These are phyloP conservation scores for Lindbergichthys nudifrons DNA, from an alignment of 2,797 vertebrate genomes.

Conservation along the genomic window DNA sequence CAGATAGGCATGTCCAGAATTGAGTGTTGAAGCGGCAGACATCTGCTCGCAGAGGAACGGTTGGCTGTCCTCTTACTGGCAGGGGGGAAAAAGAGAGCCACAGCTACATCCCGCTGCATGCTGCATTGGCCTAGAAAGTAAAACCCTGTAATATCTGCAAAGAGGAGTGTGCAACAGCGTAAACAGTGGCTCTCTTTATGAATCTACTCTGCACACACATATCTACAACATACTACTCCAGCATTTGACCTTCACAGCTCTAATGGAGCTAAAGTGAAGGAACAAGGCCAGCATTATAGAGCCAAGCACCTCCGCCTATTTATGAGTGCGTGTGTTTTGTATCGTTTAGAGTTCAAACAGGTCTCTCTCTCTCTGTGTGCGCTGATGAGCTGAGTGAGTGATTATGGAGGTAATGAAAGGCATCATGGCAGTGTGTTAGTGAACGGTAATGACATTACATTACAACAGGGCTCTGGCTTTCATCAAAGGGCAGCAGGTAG, in stretches of 20 bases:
- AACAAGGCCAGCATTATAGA: slow-evolving; percentile 79
- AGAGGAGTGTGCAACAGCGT: slow-evolving; percentile 32
- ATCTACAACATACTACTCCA: slow-evolving; percentile 31
- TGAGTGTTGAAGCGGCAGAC: slow-evolving; percentile 17
- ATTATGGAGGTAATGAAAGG: slow-evolving; percentile 76
- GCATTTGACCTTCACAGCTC: slow-evolving; percentile 42
- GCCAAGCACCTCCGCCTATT: slow-evolving; percentile 61
- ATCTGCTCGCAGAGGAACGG: slow-evolving; percentile 38
- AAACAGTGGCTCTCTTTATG: slow-evolving; percentile 72
- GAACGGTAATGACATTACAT: slow-evolving; percentile 77
- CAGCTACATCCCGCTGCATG: slow-evolving; percentile 50
- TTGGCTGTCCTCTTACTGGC: slow-evolving; percentile 29
- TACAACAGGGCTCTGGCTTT: slow-evolving; percentile 76
- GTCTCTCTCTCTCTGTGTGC: slow-evolving; percentile 27
- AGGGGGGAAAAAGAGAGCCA: slow-evolving; percentile 48
- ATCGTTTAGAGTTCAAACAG: slow-evolving; percentile 54
- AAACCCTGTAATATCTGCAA: slow-evolving; percentile 47
- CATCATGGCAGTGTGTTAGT: slow-evolving; percentile 69
- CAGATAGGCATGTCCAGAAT: neutral
- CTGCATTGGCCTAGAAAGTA: slow-evolving; percentile 38
- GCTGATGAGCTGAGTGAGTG: slow-evolving; percentile 65
- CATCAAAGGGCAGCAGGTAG: slow-evolving; percentile 65
- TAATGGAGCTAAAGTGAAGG: slow-evolving; percentile 36
- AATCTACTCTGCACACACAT: slow-evolving; percentile 24
- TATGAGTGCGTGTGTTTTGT: slow-evolving; percentile 59